Base-by-base conservation (phyloP, 37 sponge, comb jelly and placozoan genomes). In the Aplysina aerophoba region DNA sequence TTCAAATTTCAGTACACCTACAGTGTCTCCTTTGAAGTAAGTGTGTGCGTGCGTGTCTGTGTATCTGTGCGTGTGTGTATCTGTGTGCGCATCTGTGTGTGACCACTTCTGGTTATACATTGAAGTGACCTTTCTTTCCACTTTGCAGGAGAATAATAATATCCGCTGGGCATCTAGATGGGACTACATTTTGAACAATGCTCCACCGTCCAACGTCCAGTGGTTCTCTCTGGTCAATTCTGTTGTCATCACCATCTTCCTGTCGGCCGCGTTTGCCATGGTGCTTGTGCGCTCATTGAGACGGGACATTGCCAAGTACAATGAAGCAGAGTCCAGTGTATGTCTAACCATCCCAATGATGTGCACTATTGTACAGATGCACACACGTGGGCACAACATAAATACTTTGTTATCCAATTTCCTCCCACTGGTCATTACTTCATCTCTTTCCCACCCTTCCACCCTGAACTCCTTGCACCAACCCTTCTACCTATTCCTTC, bases 151-250 rank as follows among this genome's bases (percentile, higher is more conserved):
- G 66, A 71, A 85, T 50, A 57, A 75, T n/a, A 68, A 80, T 28
- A 86, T 94, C 15, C 74, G 80, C 0, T 99, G 99, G 99, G 94
- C 96, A 13, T 91, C 96, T 55, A 84, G 99, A 22, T 99, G 99
- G 99, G 99, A 99, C 83, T 97, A 99, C 80, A 93, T 99, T 36
- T 91, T 99, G 37, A 86, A 80, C 73, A 95, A 91, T n/a, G 56
- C 54, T 36, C 82, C 84, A 37, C 97, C 93, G 41, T 83, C 86
- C 56, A 94, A 88, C 28, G 91, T 99, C 41, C 99, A 99, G 91
- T 99, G 99, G 99, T 95, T 97, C 81, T 90, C 89, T 61, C 90
- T 98, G 0, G 72, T 98, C 65, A 98, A 96, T 93, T 92, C 94
- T 34, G 72, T 98, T 8, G 92, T 98, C 38, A 98, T 98, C 85